Conservation (phyloP, 92 coral and sea anemone genomes). For the Paragorgia papillata region DNA sequence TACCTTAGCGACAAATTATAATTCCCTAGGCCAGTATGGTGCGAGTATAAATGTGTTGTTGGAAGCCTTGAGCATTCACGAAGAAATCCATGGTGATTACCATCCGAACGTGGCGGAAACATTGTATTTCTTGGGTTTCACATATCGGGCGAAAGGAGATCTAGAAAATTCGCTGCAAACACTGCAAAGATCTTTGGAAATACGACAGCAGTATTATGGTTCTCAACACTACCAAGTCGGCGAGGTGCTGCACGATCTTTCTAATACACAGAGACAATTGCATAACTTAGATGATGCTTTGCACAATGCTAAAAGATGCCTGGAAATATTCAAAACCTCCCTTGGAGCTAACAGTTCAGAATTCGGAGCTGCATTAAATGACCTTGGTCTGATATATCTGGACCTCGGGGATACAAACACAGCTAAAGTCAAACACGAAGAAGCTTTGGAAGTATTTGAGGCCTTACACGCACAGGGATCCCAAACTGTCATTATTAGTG, state of each 20-base stretch:
- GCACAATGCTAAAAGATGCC: slow-evolving; percentile 58
- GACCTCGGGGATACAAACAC: slow-evolving; percentile 62
- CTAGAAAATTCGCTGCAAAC: slow-evolving; percentile 21
- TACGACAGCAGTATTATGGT: slow-evolving; percentile 49
- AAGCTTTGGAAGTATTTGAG: slow-evolving; percentile 62
- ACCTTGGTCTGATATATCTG: slow-evolving; percentile 70
- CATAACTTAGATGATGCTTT: slow-evolving; percentile 60
- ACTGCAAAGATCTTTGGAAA: slow-evolving; percentile 32
- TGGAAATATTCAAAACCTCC: slow-evolving; percentile 58
- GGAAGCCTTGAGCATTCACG: slow-evolving; percentile 65
- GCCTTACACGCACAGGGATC: slow-evolving; percentile 14
- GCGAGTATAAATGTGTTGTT: slow-evolving; percentile 56
- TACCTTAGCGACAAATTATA: slow-evolving; percentile 63
- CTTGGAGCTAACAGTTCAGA: slow-evolving; percentile 66
- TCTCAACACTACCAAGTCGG: slow-evolving; percentile 76
- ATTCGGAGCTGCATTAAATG: slow-evolving; percentile 69
- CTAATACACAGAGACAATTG: slow-evolving; percentile 74
- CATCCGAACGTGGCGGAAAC: slow-evolving; percentile 86
- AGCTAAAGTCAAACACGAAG: slow-evolving; percentile 53
- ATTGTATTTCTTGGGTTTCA: slow-evolving; percentile 56
- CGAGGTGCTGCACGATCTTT: slow-evolving; percentile 72
- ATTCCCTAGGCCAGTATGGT: slow-evolving; percentile 59
- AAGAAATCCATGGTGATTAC: slow-evolving; percentile 63
- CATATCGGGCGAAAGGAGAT: slow-evolving; percentile 44
- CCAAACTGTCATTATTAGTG: slow-evolving; percentile 19